Conservation (phyloP, 2,797 vertebrate species). For the Sebastes vulpes region DNA sequence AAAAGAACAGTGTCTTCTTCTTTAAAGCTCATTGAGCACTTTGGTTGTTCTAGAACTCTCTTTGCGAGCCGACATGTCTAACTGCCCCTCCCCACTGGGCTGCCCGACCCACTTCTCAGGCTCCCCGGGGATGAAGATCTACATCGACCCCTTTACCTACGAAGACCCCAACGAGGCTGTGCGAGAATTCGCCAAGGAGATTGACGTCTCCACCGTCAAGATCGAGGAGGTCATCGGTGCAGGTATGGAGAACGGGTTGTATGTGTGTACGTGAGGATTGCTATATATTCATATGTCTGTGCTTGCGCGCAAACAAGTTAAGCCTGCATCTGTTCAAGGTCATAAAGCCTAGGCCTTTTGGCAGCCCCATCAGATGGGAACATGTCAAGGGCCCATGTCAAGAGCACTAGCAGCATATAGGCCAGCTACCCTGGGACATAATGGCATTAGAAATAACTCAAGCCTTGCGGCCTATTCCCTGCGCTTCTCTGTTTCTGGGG, state of each 20-base stretch:
- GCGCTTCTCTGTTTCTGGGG: conserved; percentile 42
- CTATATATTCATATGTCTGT: not conserved
- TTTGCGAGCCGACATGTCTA: conserved; percentile 89
- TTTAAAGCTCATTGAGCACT: conserved; percentile 71
- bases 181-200: conserved; percentile 98
- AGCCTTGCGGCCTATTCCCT: conserved; percentile 39
- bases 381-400: conserved; percentile 59
- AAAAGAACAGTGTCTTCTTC: conserved; percentile 32
- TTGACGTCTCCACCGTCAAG: conserved; percentile 98
- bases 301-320: conserved; percentile 25
- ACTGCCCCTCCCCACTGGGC: conserved; percentile 89
- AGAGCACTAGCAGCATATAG: conserved; percentile 64
- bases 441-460: conserved; percentile 69
- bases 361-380: conserved; percentile 36
- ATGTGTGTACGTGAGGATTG: not conserved
- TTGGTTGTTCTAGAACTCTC: conserved; percentile 87
- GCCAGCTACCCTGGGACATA: conserved; percentile 66
- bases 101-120: conserved; percentile 91
- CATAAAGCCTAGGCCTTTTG: conserved; percentile 24
- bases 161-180: conserved; percentile 99
- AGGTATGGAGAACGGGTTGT: conserved; percentile 82
- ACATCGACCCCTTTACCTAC: conserved; percentile 99
- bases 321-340: conserved; percentile 41
- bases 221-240: conserved; percentile 99
- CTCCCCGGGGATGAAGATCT: conserved; percentile 99